Base-by-base conservation (phyloP, 2,797 vertebrate genomes). In the Gallinago nigripennis region DNA sequence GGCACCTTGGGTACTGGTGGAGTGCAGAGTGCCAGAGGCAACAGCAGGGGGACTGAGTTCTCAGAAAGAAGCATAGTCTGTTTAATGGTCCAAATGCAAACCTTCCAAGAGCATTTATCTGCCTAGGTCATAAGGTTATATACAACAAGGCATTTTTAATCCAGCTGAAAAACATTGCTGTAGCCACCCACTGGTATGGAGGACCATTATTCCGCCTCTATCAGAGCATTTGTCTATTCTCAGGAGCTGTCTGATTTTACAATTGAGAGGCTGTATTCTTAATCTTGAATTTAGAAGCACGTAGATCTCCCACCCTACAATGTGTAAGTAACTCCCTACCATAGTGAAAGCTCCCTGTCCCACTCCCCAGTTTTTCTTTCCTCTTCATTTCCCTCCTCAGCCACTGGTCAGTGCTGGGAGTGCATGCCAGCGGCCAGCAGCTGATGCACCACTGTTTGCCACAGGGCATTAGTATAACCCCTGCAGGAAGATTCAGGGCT, bases 31-130 rank as follows among this genome's bases (percentile, higher is more conserved):
- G 57, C 56, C 43, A 72, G 8, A 89, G 2, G 6, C 20, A 89
- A 75, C 33, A 84, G 61, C 24, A 51, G 9, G 7, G 5, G 5
- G 25, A 56, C 2, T 0, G 0, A 25, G 37, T 50, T 7, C 35
- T 86, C 70, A 65, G 39, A 89, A 66, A 27, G 25, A 50, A 56
- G 23, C 0, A 0, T 0, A 0, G 23, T 54, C 43, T 86, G 6
- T 72, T 88, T 81, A 77, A 37, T 1, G 4, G 41, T 54, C 35
- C 56, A 90, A 82, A 86, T 2, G 5, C 27, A 87, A 92, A 65
- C 6, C 6, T 60, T 31, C 16, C 2, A 1, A 57, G 30, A 76
- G 7, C 45, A 65, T 57, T 86, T 39, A 78, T 33, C 41, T 61
- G 7, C 5, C 56, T 14, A 65, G 48, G 16, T 51, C 1, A 0